These are phyloP conservation scores for Macrosoma leucophasiata DNA, from an alignment of 2,888 invertebrate species.

Conservation along the genomic window DNA sequence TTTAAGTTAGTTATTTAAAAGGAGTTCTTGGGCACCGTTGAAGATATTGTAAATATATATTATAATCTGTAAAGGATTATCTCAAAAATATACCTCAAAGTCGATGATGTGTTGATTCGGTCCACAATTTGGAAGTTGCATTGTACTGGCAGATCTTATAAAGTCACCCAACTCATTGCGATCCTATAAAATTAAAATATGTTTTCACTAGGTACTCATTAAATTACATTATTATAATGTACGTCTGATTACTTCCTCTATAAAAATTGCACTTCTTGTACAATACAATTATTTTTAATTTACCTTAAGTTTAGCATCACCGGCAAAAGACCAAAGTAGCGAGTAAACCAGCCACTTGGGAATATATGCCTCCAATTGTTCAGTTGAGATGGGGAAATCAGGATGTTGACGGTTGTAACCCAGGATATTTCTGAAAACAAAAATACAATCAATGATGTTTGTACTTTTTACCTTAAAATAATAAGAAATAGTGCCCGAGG, in stretches of 20 bases:
- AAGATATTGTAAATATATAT: no score
- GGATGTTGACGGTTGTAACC: constrained; percentile 94
- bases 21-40: no score
- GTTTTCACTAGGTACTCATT: no score
- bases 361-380: constrained; percentile 95
- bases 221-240: background rate
- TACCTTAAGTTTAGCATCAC: constrained; percentile 97
- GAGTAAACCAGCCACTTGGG: constrained; percentile 95
- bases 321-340: constrained; percentile 97
- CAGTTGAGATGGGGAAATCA: constrained; percentile 95
- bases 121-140: constrained; percentile 90
- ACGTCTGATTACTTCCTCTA: no score
- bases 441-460: no score
- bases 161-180: constrained; percentile 97
- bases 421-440: constrained; percentile 82
- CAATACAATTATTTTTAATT: background rate
- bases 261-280: no score
- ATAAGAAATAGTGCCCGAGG: no score
- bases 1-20: no score
- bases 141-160: constrained; percentile 94
- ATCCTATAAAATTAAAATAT: constrained; percentile 40
- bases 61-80: no score
- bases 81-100: constrained; percentile 96
- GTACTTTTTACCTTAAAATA: no score
- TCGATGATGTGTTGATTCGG: constrained; percentile 92